Base-by-base conservation (phyloP, 1,140 invertebrate species). In the Hetaerina americana region DNA sequence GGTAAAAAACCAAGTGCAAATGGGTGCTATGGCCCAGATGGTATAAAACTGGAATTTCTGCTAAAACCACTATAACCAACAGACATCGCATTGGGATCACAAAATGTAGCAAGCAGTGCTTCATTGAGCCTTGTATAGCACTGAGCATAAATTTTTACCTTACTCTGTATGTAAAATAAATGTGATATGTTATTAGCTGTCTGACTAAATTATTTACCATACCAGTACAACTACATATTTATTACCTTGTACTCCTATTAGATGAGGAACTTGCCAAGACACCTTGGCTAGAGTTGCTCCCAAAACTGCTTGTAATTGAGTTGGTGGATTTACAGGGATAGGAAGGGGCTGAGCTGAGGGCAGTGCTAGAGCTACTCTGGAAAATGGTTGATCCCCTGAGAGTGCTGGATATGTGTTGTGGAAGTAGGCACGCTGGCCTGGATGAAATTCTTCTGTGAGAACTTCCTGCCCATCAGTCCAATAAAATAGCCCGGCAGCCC, bases 391-490 rank as follows among this genome's bases (percentile, higher is more conserved):
- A 76, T 81, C 72, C 10, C 57, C 29, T 26, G 73, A 73, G 72
- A 80, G 78, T 40, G 84, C 82, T 0, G 87, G 85, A 78, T 88
- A 90, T 5, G 85, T 84, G 78, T 92, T 93, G 77, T 93, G 90
- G 76, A 88, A 90, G 75, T 90, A 94, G 76, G 82, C 86, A 71
- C 90, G 83, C 29, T 84, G 82, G 49, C 80, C 80, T 8, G 79
- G 77, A 76, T 89, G 86, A 77, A 91, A 90, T 76, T 92, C 89
- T 80, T 94, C 91, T 5, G 86, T 86, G 69, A 90, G 78, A 1
- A 85, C 84, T 75, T 89, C 86, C 24, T 85, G 81, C 0, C 90
- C 91, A 77, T 92, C 91, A 0, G 91, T 92, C 90, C 91, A 93
- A 78, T 91, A 92, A 76, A 93, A 91, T n/a, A 90, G 81, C 0